phyloP scores from a whole-genome alignment of 2,797 vertebrate species.

The Valencia hispanica region DNA sequence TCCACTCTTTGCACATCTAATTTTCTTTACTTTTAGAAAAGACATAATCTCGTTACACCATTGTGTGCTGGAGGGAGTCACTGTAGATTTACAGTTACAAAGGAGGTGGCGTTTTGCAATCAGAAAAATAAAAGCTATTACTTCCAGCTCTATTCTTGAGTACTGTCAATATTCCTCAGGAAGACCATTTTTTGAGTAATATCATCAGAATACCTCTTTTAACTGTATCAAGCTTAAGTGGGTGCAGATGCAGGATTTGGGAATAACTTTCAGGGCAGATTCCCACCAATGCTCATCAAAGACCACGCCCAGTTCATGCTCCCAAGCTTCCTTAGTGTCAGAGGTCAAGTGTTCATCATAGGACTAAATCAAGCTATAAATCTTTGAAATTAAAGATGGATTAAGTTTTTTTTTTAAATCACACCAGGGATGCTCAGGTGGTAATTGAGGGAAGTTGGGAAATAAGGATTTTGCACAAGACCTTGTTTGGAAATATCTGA shows the following conservation, averaged over 20 bases:
- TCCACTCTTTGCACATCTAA: no score
- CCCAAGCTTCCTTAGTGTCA: no score
- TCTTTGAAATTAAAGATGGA: slow-evolving; percentile 2
- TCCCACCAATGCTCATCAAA: not conserved
- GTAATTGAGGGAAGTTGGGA: not conserved
- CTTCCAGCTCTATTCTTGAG: not conserved
- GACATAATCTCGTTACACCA: no score
- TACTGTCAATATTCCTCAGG: not conserved
- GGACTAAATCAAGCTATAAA: not conserved
- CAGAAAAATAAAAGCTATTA: no score
- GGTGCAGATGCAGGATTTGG: no score
- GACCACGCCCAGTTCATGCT: no score
- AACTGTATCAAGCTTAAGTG: not conserved
- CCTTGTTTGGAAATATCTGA: not conserved
- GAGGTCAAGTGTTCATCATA: no score
- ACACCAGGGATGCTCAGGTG: not conserved
- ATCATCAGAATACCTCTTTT: not conserved
- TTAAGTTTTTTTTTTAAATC: not conserved
- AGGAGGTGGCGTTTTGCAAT: no score
- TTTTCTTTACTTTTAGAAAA: no score
- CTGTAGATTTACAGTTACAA: no score
- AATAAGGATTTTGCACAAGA: not conserved
- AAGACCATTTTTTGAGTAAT: no score
- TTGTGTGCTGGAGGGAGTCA: no score
- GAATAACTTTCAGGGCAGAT: slow-evolving; percentile 1